Evolutionary conservation across 2,888 invertebrate species (phyloP), one percentile per base, ranked within the genome.

Genomic region (Macrophya annulata): DNA sequence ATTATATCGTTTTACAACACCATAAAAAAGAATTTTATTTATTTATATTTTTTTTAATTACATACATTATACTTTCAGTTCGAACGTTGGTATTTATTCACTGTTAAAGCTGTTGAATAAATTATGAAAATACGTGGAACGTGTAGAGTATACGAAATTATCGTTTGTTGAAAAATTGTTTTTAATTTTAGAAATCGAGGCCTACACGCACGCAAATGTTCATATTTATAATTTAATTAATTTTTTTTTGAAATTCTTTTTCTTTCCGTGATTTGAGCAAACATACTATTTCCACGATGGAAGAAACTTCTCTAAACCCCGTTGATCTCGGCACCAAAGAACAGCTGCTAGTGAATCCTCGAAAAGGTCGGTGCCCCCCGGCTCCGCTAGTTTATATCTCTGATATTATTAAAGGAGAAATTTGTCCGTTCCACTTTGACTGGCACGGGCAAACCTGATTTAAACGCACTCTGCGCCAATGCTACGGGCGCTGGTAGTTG

Each of bases 401-500:
- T 71, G 68, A 71, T 83, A 83, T 83, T 68, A 83, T 45, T 65
- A 68, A 71, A 48, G 71, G 83, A 83, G 83, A 83, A 83, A 65
- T 68, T 48, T 71, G 68, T 65, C 83, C 83, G 68, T 71, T 83
- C 68, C 68, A 68, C 83, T 83, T 83, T 68, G 83, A 83, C 45
- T 68, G 68, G 68, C 68, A 68, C 68, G 51, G 48, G 83, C 31
- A 51, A 48, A 31, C 68, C n/a, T 83, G 83, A 83, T 83, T 83
- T 37, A 51, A 83, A 71, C 83, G 48, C 25, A 71, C 68, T 83
- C 48, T 51, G 65, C 83, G 83, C 83, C 83, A 83, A 83, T 83
- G 83, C 48, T 83, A 83, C 68, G 51, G 68, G 83, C 83, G 31
- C 37, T 85, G 65, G 82, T 85, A 85, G 85, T 82, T 37, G 71